Conservation (phyloP, 2,113 vertebrate species). For the Sceloporus tristichus region DNA sequence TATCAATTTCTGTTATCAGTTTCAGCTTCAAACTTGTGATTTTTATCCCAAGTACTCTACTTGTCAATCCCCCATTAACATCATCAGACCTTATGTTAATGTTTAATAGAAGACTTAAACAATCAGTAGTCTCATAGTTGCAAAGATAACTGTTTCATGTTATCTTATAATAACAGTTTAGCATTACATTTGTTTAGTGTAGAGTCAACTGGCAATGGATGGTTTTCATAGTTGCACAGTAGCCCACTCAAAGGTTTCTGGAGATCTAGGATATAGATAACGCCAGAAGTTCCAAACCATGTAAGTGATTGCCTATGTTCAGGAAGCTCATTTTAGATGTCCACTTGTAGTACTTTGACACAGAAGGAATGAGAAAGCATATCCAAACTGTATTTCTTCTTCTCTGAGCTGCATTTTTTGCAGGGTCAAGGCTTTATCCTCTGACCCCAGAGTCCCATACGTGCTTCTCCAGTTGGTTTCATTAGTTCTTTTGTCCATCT, state of each 20-base stretch:
- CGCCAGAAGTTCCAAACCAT: too few species aligned
- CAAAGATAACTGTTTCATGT: not conserved
- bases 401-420: not conserved
- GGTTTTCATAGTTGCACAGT: not conserved
- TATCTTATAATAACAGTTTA: not conserved
- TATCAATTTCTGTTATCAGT: not conserved
- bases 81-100: not conserved
- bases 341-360: not conserved
- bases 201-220: not conserved
- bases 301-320: not conserved
- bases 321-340: not conserved
- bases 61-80: slow-evolving; percentile 9
- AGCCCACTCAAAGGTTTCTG: not conserved
- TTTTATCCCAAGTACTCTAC: not conserved
- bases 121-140: not conserved
- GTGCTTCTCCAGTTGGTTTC: not conserved
- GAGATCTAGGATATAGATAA: not conserved
- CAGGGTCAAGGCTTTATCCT: not conserved
- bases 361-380: not conserved
- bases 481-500: not conserved
- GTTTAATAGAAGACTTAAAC: not conserved
- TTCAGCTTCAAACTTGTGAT: not conserved
- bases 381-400: not conserved
- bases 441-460: not conserved
- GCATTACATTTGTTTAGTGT: not conserved